Base-by-base conservation (phyloP, 1,140 invertebrate genomes). In the Sitodiplosis mosellana region DNA sequence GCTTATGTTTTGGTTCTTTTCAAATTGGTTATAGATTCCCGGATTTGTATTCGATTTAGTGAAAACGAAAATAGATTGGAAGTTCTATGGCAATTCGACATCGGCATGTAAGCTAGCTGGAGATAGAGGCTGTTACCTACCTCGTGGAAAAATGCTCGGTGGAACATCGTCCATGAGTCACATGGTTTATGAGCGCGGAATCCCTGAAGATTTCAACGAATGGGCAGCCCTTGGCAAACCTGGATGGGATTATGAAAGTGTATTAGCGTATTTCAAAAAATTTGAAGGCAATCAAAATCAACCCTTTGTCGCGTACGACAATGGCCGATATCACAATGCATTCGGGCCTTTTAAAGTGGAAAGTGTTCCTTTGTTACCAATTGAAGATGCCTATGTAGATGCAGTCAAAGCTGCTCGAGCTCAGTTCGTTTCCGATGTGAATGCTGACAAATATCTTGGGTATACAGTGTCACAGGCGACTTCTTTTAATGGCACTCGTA, bases 121-220 rank as follows among this genome's bases (percentile, higher is more conserved):
- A 27, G 4, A n/a, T n/a, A n/a, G n/a, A n/a, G n/a, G n/a, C n/a
- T n/a, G n/a, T n/a, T 60, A 80, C 27, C 73, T 69, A 69, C 67
- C 65, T 8, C 55, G 69, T 40, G 71, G 71, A 10, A 69, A 64
- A 53, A 70, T 68, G 1, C 64, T 73, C 48, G 71, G 71, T 2
- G 71, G 71, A 1, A 64, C 66, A 2, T 69, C 68, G 22, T 61
- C 68, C 1, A 64, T 73, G 19, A 74, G 74, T 54, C 72, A 71
- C 52, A 67, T 74, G 65, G 69, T 73, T 33, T 73, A 72, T 52
- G 69, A 68, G 1, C 53, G 72, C 48, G 71, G 70, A 1, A 64
- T 65, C 49, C 66, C 66, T 0, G 43, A 55, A 33, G 71, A 73
- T 46, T 73, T 69, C 59, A 66, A 73, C 48, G 58, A 70, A 46